Percentiles rank a stretch among this genome's conserved stretches.
Conservation (phyloP, 2,113 vertebrate species). For the Pandion haliaetus region DNA sequence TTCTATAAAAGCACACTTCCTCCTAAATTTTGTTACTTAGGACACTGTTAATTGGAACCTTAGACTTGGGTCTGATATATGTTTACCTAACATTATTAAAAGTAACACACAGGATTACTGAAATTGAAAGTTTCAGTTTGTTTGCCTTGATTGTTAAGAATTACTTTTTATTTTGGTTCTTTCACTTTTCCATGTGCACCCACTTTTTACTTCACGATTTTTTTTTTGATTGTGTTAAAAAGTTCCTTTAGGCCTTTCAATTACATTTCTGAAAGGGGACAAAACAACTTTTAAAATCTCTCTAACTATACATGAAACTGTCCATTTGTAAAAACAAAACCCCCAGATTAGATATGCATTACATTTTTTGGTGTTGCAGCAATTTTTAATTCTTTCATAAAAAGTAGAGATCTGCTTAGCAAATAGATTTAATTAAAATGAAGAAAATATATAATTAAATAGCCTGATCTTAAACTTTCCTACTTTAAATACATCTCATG, state of each 20-base stretch:
- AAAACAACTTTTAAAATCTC: background rate
- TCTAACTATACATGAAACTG: background rate
- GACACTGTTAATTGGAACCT: background rate
- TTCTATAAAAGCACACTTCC: background rate
- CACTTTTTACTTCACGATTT: background rate
- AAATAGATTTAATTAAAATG: conserved; percentile 39
- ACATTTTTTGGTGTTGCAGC: background rate
- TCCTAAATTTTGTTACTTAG: background rate
- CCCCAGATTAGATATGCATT: background rate
- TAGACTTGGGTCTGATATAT: background rate
- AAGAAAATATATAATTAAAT: background rate
- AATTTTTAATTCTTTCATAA: background rate
- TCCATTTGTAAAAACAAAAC: background rate
- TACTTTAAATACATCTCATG: background rate
- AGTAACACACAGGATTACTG: background rate
- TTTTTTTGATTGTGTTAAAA: background rate
- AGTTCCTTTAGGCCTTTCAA: background rate
- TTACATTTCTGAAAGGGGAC: background rate
- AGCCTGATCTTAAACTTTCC: background rate
- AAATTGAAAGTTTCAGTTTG: background rate
- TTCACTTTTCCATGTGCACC: background rate
- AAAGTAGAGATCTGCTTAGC: background rate
- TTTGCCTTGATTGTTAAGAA: background rate
- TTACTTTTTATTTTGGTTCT: background rate
- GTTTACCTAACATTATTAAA: background rate